These are phyloP conservation scores for Parauchenoglanis punctatus DNA, from an alignment of 2,797 vertebrate genomes.

Conservation along the genomic window DNA sequence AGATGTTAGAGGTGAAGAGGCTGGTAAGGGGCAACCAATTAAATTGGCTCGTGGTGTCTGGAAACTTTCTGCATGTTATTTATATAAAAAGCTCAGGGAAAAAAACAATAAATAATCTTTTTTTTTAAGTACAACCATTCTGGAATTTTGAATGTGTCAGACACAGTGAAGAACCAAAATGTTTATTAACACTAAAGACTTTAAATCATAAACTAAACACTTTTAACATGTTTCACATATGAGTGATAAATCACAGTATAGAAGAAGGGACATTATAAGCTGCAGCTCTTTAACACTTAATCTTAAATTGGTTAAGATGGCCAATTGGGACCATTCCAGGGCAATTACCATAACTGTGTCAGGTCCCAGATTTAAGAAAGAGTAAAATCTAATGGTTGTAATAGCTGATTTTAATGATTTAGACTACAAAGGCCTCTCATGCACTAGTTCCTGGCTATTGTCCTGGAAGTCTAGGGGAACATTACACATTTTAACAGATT, in stretches of 20 bases:
- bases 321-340: neutral
- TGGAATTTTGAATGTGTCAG: neutral
- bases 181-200: neutral
- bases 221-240: neutral
- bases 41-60: neutral
- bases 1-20: neutral
- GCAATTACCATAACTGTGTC: neutral
- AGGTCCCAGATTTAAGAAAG: neutral
- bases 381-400: neutral
- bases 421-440: neutral
- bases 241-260: neutral
- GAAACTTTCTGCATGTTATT: conserved; percentile 4
- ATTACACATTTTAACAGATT: neutral
- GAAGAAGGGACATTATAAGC: neutral
- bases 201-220: neutral
- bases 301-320: neutral
- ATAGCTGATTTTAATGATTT: neutral
- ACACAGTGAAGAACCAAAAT: neutral
- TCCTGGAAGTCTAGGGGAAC: neutral
- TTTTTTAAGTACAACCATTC: neutral
- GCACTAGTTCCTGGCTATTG: neutral
- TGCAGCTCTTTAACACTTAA: neutral
- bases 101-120: neutral
- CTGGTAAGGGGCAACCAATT: neutral
- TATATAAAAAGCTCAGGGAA: neutral